These are phyloP conservation scores for Paradisaea rubra DNA, from an alignment of 2,113 vertebrate species.

Conservation along the genomic window DNA sequence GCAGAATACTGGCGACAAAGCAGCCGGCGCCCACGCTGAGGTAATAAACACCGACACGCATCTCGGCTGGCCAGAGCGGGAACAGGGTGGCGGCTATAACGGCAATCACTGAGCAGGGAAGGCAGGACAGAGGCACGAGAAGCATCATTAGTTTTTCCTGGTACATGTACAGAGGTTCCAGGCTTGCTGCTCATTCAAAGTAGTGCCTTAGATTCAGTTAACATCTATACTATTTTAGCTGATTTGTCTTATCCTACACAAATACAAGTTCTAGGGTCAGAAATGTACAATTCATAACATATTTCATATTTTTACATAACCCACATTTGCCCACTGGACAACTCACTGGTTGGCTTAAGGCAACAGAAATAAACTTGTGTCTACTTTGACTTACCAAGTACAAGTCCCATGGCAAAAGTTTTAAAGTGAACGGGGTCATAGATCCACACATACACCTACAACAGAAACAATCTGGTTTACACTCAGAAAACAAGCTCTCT, in stretches of 20 bases:
- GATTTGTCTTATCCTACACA: background rate
- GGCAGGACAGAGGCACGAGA: background rate
- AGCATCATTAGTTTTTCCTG: background rate
- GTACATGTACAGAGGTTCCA: background rate
- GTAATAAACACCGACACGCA: conserved; percentile 98
- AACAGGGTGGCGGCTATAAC: conserved; percentile 97
- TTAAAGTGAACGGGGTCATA: conserved; percentile 98
- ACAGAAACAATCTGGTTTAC: conserved; percentile 36
- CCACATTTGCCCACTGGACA: background rate
- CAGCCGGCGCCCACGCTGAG: conserved; percentile 96
- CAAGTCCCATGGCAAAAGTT: conserved; percentile 98
- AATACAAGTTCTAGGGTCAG: background rate
- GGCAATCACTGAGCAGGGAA: conserved; percentile 81
- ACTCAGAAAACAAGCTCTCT: background rate
- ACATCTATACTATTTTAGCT: background rate
- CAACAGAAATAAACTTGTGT: background rate
- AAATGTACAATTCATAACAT: background rate
- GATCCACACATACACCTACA: conserved; percentile 96
- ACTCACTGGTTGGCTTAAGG: background rate
- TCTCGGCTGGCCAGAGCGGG: conserved; percentile 97
- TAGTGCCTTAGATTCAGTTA: background rate
- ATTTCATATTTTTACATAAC: background rate
- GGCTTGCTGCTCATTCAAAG: background rate
- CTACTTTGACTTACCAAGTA: conserved; percentile 83
- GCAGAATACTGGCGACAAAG: conserved; percentile 96